phyloP scores from a whole-genome alignment of 2,797 vertebrate species.

The Cichlasoma orientale region DNA sequence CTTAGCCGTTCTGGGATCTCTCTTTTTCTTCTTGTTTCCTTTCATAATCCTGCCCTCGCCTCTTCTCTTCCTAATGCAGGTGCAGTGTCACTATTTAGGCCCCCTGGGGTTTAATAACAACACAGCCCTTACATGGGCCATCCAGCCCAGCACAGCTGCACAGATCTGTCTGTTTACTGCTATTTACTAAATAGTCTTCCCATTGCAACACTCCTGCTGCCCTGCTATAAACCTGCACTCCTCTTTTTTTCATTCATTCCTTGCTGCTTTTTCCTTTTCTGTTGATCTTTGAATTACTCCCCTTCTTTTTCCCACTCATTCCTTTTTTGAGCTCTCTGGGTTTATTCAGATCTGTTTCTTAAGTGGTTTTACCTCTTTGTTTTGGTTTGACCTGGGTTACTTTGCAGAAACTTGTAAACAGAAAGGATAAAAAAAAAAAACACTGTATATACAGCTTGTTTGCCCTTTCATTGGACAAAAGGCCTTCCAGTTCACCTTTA shows the following conservation, averaged over 20 bases:
- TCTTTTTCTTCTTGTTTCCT: constrained; percentile 52
- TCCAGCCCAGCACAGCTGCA: constrained; percentile 80
- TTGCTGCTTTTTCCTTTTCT: constrained; percentile 42
- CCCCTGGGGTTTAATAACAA: constrained; percentile 79
- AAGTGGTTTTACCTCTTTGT: constrained; percentile 65
- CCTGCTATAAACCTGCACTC: constrained; percentile 70
- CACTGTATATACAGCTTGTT: constrained; percentile 26
- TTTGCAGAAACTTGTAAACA: constrained; percentile 60
- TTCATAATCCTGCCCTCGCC: constrained; percentile 44
- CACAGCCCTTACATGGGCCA: constrained; percentile 69
- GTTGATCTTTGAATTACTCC: constrained; percentile 53
- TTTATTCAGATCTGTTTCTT: constrained; percentile 53
- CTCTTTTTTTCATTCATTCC: constrained; percentile 49
- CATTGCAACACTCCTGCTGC: constrained; percentile 73
- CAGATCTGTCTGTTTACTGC: constrained; percentile 76
- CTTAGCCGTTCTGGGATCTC: constrained; percentile 50
- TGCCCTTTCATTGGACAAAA: constrained; percentile 28
- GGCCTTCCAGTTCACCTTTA: constrained; percentile 31
- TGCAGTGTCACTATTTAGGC: constrained; percentile 72
- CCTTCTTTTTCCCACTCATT: constrained; percentile 38
- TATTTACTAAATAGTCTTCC: constrained; percentile 83
- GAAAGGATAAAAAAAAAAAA: constrained; percentile 37
- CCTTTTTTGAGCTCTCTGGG: constrained; percentile 22
- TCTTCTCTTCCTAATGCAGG: constrained; percentile 66
- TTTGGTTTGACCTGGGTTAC: constrained; percentile 59